A percentile compares a stretch with the other conserved stretches of the same genome.
phyloP scores from a whole-genome alignment of 2,113 vertebrate genomes.

The Nyctibius bracteatus region DNA sequence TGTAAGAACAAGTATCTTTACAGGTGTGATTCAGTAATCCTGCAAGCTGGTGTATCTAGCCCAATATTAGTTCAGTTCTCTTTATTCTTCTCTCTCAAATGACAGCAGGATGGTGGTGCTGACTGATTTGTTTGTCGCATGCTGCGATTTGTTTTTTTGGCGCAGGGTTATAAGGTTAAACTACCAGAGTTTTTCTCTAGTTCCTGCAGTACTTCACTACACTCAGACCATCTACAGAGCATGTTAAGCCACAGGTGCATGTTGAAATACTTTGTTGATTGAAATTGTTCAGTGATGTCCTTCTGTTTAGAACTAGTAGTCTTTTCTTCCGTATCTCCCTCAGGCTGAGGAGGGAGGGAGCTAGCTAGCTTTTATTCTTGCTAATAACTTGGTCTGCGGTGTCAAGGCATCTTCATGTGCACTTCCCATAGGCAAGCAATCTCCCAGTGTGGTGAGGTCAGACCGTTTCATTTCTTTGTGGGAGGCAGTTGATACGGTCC shows the following conservation, averaged over 20 bases:
- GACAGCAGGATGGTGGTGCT: background rate
- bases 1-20: background rate
- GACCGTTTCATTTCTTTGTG: background rate
- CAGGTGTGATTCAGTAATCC: background rate
- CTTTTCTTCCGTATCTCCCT: background rate
- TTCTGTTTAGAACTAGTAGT: background rate
- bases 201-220: background rate
- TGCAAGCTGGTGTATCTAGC: background rate
- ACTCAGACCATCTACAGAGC: background rate
- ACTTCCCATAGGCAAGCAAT: background rate
- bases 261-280: background rate
- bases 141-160: background rate
- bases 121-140: background rate
- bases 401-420: background rate
- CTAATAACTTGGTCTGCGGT: background rate
- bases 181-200: background rate
- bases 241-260: background rate
- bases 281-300: background rate
- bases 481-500: background rate
- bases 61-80: background rate
- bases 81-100: background rate
- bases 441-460: background rate
- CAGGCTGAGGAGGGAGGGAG: background rate
- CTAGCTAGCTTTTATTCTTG: background rate
- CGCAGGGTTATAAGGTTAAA: background rate